Conservation (phyloP, 2,888 invertebrate species). For the Hemithea aestivaria region DNA sequence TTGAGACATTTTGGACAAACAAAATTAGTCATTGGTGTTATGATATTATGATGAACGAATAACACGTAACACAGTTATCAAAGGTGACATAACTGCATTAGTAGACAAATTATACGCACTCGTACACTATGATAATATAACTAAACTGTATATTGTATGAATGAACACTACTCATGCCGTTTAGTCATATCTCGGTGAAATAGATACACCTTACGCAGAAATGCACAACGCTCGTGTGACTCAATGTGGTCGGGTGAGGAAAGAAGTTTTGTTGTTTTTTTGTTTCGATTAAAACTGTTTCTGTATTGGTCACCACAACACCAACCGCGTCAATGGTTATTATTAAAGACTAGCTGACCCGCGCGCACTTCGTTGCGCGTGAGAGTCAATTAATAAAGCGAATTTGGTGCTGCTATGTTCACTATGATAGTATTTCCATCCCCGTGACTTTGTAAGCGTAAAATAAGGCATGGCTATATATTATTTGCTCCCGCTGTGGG, state of each 20-base stretch:
- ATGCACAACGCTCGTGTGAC: slow-evolving; percentile 44
- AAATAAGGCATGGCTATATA: too few relatives aligned
- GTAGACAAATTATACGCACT: slow-evolving; percentile 6
- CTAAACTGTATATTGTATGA: slow-evolving; percentile 49
- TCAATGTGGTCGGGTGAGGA: slow-evolving; percentile 34
- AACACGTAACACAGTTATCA: slow-evolving; percentile 18
- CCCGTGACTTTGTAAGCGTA: too few relatives aligned
- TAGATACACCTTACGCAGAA: slow-evolving; percentile 45
- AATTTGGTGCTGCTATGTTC: too few relatives aligned
- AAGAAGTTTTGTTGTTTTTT: slow-evolving; percentile 25
- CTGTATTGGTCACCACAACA: too few relatives aligned
- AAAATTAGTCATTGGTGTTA: slow-evolving; percentile 7
- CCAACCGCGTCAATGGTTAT: slow-evolving; percentile 8
- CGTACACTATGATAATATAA: slow-evolving; percentile 14
- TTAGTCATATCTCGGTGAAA: slow-evolving; percentile 58
- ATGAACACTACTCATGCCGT: slow-evolving; percentile 55
- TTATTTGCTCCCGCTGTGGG: too few relatives aligned
- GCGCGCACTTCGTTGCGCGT: too few relatives aligned
- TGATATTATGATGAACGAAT: slow-evolving; percentile 3
- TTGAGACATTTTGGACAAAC: not conserved
- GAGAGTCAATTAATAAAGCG: too few relatives aligned
- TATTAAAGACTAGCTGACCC: too few relatives aligned
- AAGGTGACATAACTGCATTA: slow-evolving; percentile 26
- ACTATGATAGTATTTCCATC: too few relatives aligned
- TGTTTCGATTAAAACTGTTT: slow-evolving; percentile 6